A percentile compares a stretch with the other conserved stretches of the same genome.
Evolutionary conservation across 92 coral and sea anemone species (phyloP).

Genomic region (Palythoa grandiflora): DNA sequence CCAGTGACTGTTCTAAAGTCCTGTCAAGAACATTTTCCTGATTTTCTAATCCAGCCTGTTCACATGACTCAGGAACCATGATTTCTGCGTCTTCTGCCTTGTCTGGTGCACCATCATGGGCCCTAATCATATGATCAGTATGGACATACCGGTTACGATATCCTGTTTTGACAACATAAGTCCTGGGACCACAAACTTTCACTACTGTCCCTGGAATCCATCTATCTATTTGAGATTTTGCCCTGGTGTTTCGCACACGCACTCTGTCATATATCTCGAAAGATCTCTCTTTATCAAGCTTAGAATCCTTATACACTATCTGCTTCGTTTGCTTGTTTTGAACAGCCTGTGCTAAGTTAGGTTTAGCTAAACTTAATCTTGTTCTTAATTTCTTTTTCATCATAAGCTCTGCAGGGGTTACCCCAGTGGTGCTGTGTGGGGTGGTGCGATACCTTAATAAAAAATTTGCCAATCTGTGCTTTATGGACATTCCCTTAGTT

Average conservation of each 20-base stretch:
- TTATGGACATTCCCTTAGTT: constrained; percentile 30
- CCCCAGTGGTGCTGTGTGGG: constrained; percentile 4
- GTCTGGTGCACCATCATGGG: constrained; percentile 53
- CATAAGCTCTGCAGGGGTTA: constrained; percentile 20
- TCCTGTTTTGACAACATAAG: constrained; percentile 52
- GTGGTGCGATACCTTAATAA: constrained; percentile 53
- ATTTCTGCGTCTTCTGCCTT: constrained; percentile 40
- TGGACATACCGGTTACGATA: constrained; percentile 50
- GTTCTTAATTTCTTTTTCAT: not conserved
- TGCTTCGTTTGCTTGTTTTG: not conserved
- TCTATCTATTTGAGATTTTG: not conserved
- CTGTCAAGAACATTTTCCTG: not conserved
- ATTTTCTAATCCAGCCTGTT: constrained; percentile 18
- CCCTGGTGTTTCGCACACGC: constrained; percentile 54
- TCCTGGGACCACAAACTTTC: constrained; percentile 56
- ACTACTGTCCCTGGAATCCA: constrained; percentile 55
- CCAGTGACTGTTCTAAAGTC: constrained; percentile 6
- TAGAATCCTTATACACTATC: not conserved
- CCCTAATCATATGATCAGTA: constrained; percentile 62
- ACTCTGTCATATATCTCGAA: constrained; percentile 9
- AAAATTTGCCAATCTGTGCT: constrained; percentile 51
- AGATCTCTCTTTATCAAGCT: not conserved
- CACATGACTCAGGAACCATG: constrained; percentile 56
- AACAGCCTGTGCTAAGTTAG: not conserved
- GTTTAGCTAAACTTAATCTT: not conserved